These are phyloP conservation scores for Thalpophila matura DNA, from an alignment of 2,888 invertebrate genomes.

Conservation along the genomic window DNA sequence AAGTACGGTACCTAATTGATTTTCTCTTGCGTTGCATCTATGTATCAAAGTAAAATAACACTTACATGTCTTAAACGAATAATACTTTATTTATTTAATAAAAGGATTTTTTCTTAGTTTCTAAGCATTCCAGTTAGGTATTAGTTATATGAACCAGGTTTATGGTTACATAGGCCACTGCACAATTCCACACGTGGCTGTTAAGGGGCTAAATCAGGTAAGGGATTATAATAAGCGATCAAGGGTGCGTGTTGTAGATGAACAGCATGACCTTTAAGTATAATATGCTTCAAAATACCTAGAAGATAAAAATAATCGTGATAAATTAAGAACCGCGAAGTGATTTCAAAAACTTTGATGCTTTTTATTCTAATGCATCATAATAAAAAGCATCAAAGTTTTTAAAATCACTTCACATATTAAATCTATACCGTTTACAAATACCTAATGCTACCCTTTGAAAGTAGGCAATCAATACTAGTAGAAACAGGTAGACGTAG, in stretches of 20 bases:
- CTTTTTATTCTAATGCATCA: conserved; percentile 1
- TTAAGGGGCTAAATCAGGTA: not conserved
- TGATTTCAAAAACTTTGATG: not conserved
- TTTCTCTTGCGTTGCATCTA: too few species aligned
- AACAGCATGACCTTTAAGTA: too few species aligned
- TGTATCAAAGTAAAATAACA: too few species aligned
- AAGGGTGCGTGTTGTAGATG: too few species aligned
- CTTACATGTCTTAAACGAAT: too few species aligned
- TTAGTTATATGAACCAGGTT: not conserved
- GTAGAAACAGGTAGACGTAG: conserved; percentile 72
- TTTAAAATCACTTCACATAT: not conserved
- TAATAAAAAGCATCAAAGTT: not conserved
- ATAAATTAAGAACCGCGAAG: not conserved
- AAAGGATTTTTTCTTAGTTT: too few species aligned
- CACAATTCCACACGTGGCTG: conserved; percentile 1
- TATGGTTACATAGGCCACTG: not conserved
- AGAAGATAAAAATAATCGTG: not conserved
- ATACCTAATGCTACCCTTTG: conserved; percentile 50
- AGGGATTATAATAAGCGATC: not conserved
- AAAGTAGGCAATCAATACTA: conserved; percentile 63
- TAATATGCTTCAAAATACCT: too few species aligned
- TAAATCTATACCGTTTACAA: conserved; percentile 8
- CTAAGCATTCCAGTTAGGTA: too few species aligned
- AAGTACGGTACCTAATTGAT: too few species aligned
- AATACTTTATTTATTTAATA: too few species aligned